Evolutionary conservation across 1,140 invertebrate species (phyloP), one percentile per base, ranked within the genome.

Genomic region (Wiebesia pumilae): DNA sequence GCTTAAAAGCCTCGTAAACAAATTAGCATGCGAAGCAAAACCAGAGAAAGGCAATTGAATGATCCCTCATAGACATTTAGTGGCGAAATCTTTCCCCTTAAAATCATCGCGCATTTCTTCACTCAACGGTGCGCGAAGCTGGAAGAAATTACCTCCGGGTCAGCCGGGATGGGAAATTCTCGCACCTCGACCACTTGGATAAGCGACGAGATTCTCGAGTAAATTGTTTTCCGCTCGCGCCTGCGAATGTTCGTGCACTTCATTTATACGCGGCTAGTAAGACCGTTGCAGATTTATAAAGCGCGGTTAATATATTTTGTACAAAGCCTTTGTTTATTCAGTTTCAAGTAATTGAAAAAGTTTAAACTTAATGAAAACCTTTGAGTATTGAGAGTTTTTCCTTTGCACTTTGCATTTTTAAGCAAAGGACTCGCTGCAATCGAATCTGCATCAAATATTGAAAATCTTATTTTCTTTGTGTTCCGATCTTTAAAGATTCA

Each of bases 201-300:
- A 79, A 79, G 27, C 58, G 7, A 71, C 69, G 62, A 78, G 77
- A 79, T 73, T 82, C 43, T 62, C 73, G 85, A 80, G 79, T 83
- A 88, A 87, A 87, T 86, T 86, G 87, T 88, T 89, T 88, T 88
- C 82, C 77, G 65, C 65, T 88, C 47, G 65, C 16, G 0, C 62
- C 35, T 77, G 27, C 54, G 4, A 71, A 9, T 54, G 69, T 54
- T 24, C 43, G 35, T 58, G 79, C 35, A 35, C 16, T 14, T 16
- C 24, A 24, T 24, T 83, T 75, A 77, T 7, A 24, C 54, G n/a
- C 2, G 24, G 14, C 12, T 47, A 38, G 3, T 1, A 24, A 82
- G 62, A n/a, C 6, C 27, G 24, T 19, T 62, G 6, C 24, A 51
- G 47, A 82, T 82, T 43, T 30, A 65, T n/a, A 27, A 38, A 38